These are phyloP conservation scores for Aselliscus stoliczkanus DNA, from an alignment of 2,797 vertebrate species.

Conservation along the genomic window DNA sequence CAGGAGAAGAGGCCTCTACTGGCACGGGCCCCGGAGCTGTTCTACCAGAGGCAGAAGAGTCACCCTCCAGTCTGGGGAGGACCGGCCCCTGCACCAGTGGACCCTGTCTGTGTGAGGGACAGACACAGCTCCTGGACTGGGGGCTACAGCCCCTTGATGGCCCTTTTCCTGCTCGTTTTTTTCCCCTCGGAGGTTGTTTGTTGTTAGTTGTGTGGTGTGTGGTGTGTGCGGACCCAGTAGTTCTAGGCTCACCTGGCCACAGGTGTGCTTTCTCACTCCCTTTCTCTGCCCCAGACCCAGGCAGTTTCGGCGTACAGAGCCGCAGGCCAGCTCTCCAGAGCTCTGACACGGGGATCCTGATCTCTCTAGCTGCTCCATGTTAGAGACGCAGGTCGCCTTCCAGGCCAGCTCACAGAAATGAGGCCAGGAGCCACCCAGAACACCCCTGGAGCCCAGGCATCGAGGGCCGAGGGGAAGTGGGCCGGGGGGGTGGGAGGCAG, in stretches of 20 bases:
- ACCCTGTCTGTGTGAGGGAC: neutral
- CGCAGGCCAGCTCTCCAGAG: neutral
- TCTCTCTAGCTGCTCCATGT: neutral
- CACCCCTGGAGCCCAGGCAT: neutral
- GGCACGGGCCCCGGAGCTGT: neutral
- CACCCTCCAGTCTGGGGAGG: constrained; percentile 53
- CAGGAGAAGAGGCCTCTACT: no score
- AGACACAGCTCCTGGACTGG: neutral
- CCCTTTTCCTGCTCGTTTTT: neutral
- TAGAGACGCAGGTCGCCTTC: neutral
- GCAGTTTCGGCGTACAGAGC: neutral
- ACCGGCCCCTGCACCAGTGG: neutral
- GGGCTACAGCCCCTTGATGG: neutral
- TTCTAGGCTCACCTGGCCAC: neutral
- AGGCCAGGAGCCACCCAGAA: neutral
- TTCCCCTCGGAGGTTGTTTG: neutral
- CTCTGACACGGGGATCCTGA: neutral
- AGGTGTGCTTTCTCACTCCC: neutral
- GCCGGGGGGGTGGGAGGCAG: fast-evolving
- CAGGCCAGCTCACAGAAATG: neutral
- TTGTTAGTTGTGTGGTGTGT: neutral
- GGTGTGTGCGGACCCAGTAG: neutral
- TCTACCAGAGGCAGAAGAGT: constrained; percentile 56
- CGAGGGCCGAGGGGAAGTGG: no score
- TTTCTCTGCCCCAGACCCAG: neutral